Percentiles rank a stretch among this genome's conserved stretches.
Conservation (phyloP, 2,888 invertebrate species). For the Camponotus fellah region DNA sequence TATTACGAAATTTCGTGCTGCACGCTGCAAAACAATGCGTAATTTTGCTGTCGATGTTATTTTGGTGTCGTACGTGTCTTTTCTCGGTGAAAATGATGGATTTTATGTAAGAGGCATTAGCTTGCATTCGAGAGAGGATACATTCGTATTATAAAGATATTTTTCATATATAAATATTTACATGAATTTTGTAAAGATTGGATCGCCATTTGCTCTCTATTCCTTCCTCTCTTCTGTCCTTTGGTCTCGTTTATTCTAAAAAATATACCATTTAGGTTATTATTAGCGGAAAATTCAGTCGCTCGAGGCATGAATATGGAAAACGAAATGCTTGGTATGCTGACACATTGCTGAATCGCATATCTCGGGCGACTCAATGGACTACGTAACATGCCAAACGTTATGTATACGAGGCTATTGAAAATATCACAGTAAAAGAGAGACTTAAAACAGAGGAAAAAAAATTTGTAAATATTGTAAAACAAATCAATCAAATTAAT, state of each 20-base stretch:
- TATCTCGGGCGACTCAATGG: slow-evolving; percentile 29
- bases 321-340: slow-evolving; percentile 37
- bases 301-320: slow-evolving; percentile 36
- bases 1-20: slow-evolving; percentile 23
- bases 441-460: background rate
- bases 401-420: slow-evolving; percentile 14
- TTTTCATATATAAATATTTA: background rate
- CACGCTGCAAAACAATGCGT: slow-evolving; percentile 6
- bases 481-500: background rate
- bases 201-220: too few species aligned
- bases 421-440: background rate
- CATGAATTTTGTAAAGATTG: background rate
- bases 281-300: slow-evolving; percentile 20
- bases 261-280: background rate
- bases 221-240: too few species aligned
- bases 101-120: background rate
- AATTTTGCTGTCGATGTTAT: slow-evolving; percentile 13
- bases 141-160: background rate
- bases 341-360: slow-evolving; percentile 49
- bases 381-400: slow-evolving; percentile 30
- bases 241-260: background rate
- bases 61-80: background rate
- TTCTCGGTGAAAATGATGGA: slow-evolving; percentile 8
- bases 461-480: background rate
- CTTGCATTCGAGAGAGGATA: background rate